Evolutionary conservation across 2,888 invertebrate genomes (phyloP).

Genomic region (Phyllotreta striolata): DNA sequence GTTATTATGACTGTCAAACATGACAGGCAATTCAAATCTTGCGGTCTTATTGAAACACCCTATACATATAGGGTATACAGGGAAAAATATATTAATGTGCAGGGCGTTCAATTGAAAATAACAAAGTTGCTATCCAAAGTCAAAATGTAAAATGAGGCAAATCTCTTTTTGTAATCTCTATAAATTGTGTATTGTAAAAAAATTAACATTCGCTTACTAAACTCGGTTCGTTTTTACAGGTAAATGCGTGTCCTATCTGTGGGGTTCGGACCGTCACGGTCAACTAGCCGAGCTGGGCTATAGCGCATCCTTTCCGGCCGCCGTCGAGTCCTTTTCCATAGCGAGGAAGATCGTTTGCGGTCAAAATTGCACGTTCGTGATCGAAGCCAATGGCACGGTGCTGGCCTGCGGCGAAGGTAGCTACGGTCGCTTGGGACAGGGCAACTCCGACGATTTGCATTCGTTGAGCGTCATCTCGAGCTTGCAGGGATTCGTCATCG

Average conservation of each 20-base stretch:
- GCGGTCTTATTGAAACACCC: no score
- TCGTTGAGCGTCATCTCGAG: conserved; percentile 66
- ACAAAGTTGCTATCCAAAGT: no score
- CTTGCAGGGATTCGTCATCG: conserved; percentile 71
- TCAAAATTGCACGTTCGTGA: conserved; percentile 72
- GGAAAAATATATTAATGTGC: no score
- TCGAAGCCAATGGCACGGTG: conserved; percentile 67
- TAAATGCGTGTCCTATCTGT: conserved; percentile 68
- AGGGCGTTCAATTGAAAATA: no score
- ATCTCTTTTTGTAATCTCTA: no score
- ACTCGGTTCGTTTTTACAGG: conserved; percentile 15
- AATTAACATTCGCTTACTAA: neutral
- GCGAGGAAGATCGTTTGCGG: conserved; percentile 70
- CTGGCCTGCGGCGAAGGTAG: conserved; percentile 72
- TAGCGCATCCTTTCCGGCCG: conserved; percentile 58
- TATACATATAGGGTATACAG: no score
- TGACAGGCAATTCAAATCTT: no score
- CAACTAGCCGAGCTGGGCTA: conserved; percentile 66
- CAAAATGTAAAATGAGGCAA: no score
- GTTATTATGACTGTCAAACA: no score
- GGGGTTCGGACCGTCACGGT: conserved; percentile 71
- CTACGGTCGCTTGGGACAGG: conserved; percentile 69
- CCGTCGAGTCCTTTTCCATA: conserved; percentile 62
- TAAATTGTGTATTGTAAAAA: no score
- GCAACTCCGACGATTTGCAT: conserved; percentile 70